These are phyloP conservation scores for Rhadina sibilatrix DNA, from an alignment of 2,113 vertebrate species.

Conservation along the genomic window DNA sequence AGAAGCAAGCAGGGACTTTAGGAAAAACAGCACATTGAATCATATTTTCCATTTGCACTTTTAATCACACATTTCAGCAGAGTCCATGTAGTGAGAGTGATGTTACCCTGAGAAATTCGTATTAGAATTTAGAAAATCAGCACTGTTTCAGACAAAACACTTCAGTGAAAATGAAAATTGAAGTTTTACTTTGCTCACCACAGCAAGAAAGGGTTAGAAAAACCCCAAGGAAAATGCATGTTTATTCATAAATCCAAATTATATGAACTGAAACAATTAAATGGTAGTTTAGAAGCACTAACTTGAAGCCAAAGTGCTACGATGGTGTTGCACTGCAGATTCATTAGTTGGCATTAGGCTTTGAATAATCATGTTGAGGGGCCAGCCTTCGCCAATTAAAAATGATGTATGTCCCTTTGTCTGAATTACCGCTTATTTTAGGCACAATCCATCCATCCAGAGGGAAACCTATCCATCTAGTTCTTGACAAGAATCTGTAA, in stretches of 20 bases:
- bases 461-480: slow-evolving; percentile 72
- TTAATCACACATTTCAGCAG: slow-evolving; percentile 46
- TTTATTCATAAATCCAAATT: slow-evolving; percentile 77
- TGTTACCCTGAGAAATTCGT: slow-evolving; percentile 33
- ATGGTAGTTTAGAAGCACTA: slow-evolving; percentile 59
- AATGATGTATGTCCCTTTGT: slow-evolving; percentile 82
- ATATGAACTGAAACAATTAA: slow-evolving; percentile 67
- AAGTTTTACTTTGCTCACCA: background rate
- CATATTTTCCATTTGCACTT: slow-evolving; percentile 46
- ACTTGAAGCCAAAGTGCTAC: slow-evolving; percentile 46
- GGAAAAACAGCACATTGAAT: slow-evolving; percentile 12
- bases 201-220: slow-evolving; percentile 43
- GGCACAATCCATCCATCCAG: slow-evolving; percentile 75
- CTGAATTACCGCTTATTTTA: slow-evolving; percentile 62
- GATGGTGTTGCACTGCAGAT: slow-evolving; percentile 46
- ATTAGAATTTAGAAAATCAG: slow-evolving; percentile 59
- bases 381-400: slow-evolving; percentile 81
- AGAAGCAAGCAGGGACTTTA: slow-evolving; percentile 21
- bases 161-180: background rate
- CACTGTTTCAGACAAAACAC: slow-evolving; percentile 37
- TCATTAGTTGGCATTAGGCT: slow-evolving; percentile 72
- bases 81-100: slow-evolving; percentile 22
- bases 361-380: slow-evolving; percentile 72
- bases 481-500: slow-evolving; percentile 37
- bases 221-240: slow-evolving; percentile 64